Percentiles rank a stretch among this genome's conserved stretches.
Evolutionary conservation across 1,140 invertebrate species (phyloP).

Genomic region (Trichogramma pretiosum): DNA sequence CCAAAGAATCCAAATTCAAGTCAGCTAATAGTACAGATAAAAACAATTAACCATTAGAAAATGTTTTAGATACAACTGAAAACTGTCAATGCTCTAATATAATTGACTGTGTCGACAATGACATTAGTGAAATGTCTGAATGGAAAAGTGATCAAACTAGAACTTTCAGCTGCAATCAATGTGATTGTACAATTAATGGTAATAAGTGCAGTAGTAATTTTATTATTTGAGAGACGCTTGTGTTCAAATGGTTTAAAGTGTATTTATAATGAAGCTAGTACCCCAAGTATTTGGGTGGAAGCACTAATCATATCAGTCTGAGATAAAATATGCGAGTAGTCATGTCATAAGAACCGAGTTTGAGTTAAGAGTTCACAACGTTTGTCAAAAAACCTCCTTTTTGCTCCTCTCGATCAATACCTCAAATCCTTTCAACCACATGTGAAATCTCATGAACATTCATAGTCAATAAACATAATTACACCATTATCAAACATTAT

Average conservation of each 20-base stretch:
- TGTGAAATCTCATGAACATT: conserved; percentile 26
- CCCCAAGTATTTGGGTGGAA: conserved; percentile 21
- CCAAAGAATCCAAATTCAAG: conserved; percentile 30
- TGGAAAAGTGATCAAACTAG: conserved; percentile 29
- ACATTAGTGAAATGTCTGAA: conserved; percentile 29
- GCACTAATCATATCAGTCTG: conserved; percentile 37
- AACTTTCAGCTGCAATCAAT: conserved; percentile 33
- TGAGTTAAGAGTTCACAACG: conserved; percentile 39
- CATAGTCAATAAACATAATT: conserved; percentile 31
- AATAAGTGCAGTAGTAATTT: conserved; percentile 31
- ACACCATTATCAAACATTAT: conserved; percentile 41
- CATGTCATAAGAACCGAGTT: conserved; percentile 39
- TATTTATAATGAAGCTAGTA: conserved; percentile 24
- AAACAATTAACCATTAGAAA: conserved; percentile 28
- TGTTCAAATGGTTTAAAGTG: conserved; percentile 30
- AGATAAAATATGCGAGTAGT: conserved; percentile 43
- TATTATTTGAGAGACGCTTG: conserved; percentile 28
- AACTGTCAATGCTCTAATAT: conserved; percentile 26
- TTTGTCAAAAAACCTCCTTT: conserved; percentile 41
- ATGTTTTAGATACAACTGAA: conserved; percentile 24
- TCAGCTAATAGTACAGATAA: conserved; percentile 30
- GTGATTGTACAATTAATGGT: conserved; percentile 38
- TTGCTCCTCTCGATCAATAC: conserved; percentile 38
- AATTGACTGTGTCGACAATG: conserved; percentile 30
- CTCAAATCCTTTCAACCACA: conserved; percentile 38